A percentile compares a stretch with the other conserved stretches of the same genome.
Evolutionary conservation across 2,888 invertebrate species (phyloP).

Genomic region (Tachina grossa): DNA sequence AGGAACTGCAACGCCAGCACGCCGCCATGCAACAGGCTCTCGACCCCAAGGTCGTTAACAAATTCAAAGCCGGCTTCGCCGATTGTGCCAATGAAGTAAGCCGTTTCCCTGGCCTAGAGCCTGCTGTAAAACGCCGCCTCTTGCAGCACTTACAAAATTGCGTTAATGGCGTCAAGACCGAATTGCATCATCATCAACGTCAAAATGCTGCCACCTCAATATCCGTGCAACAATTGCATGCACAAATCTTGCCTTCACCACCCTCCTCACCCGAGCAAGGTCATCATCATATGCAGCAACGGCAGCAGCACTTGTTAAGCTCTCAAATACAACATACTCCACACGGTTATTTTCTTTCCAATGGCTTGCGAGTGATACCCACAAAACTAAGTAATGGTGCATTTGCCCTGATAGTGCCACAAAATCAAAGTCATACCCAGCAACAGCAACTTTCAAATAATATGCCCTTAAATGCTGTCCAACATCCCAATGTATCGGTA

Average conservation of each 20-base stretch:
- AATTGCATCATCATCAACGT: slow-evolving; percentile 80
- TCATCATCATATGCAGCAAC: slow-evolving; percentile 71
- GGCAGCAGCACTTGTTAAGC: slow-evolving; percentile 74
- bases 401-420: slow-evolving; percentile 90
- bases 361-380: slow-evolving; percentile 91
- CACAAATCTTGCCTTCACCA: slow-evolving; percentile 85
- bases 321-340: slow-evolving; percentile 82
- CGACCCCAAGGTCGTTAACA: slow-evolving; percentile 92
- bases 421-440: slow-evolving; percentile 83
- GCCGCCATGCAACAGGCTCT: slow-evolving; percentile 91
- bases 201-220: slow-evolving; percentile 73
- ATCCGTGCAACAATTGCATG: slow-evolving; percentile 82
- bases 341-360: slow-evolving; percentile 86
- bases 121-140: slow-evolving; percentile 88
- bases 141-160: slow-evolving; percentile 90
- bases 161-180: slow-evolving; percentile 83
- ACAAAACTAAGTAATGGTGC: slow-evolving; percentile 92
- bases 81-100: slow-evolving; percentile 94
- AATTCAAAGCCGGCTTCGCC: slow-evolving; percentile 93
- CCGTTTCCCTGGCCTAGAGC: slow-evolving; percentile 89
- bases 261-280: slow-evolving; percentile 82
- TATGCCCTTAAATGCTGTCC: not conserved
- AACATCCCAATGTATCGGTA: slow-evolving; percentile 87
- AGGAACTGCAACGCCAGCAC: slow-evolving; percentile 94
- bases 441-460: slow-evolving; percentile 83